Percentiles rank a stretch among this genome's conserved stretches.
Conservation (phyloP, 2,888 invertebrate species). For the Caenorhabditis zanzibari region DNA sequence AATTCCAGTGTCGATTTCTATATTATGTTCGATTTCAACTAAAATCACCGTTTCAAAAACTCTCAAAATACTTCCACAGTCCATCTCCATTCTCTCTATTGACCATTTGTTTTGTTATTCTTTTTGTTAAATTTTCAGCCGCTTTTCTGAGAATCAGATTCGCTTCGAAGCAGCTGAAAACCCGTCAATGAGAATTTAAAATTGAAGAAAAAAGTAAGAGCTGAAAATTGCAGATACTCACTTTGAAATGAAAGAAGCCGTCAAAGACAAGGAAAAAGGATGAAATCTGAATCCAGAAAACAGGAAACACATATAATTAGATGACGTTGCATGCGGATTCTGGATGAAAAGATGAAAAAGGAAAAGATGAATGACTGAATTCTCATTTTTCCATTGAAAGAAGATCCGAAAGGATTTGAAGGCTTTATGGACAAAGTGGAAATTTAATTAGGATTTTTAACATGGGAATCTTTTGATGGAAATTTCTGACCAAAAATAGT, state of each 20-base stretch:
- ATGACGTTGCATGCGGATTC: conserved; percentile 9
- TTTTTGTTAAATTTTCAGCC: conserved; percentile 3
- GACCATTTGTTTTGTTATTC: conserved; percentile 3
- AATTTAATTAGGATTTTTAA: neutral
- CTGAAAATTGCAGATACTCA: neutral
- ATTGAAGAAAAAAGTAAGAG: neutral
- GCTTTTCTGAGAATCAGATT: conserved; percentile 6
- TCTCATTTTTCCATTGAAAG: neutral
- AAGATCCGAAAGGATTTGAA: neutral
- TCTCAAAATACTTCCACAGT: too few relatives aligned
- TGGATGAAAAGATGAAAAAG: neutral
- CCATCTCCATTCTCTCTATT: neutral
- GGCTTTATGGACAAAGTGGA: neutral
- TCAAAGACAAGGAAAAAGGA: neutral
- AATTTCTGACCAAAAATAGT: neutral
- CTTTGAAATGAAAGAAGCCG: neutral
- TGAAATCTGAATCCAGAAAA: conserved; percentile 28
- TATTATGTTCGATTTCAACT: too few relatives aligned
- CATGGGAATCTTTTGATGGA: too few relatives aligned
- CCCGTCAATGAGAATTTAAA: conserved; percentile 9
- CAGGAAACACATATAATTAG: conserved; percentile 35
- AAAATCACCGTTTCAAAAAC: too few relatives aligned
- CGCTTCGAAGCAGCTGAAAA: conserved; percentile 1
- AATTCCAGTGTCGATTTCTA: too few relatives aligned
- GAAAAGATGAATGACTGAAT: neutral